phyloP scores from a whole-genome alignment of 2,113 vertebrate species.

The Cottus gobio region DNA sequence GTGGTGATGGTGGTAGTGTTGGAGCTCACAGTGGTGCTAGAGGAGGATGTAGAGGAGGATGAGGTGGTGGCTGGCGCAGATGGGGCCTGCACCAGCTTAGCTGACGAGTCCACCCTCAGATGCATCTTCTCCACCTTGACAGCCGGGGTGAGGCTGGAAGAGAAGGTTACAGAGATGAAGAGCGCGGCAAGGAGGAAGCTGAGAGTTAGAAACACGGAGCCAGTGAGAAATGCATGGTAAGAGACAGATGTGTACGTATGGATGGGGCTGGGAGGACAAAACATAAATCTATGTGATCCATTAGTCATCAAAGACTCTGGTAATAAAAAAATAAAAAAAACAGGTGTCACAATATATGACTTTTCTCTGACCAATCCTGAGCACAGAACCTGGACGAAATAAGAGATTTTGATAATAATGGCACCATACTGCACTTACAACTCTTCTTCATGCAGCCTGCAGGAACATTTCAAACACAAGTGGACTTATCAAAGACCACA shows the following conservation, averaged over 20 bases:
- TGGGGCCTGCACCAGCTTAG: conserved; percentile 89
- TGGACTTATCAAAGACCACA: neutral
- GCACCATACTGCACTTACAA: neutral
- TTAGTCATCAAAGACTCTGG: conserved; percentile 21
- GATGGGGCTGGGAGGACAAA: conserved; percentile 68
- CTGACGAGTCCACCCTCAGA: conserved; percentile 90
- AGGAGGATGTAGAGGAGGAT: conserved; percentile 88
- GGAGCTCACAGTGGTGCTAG: conserved; percentile 96
- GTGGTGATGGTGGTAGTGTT: conserved; percentile 83
- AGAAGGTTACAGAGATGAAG: conserved; percentile 76
- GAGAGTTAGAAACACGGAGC: conserved; percentile 73
- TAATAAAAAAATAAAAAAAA: neutral
- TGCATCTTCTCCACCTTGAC: conserved; percentile 97
- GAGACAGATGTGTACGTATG: conserved; percentile 67
- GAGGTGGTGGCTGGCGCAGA: conserved; percentile 87
- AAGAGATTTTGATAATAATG: neutral
- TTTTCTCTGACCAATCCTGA: neutral
- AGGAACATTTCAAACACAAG: neutral
- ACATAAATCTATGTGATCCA: conserved; percentile 50
- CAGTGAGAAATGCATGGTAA: conserved; percentile 60
- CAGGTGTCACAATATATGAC: neutral
- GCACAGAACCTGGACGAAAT: neutral
- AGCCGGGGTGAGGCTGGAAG: conserved; percentile 90
- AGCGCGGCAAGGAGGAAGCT: conserved; percentile 69
- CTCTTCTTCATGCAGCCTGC: neutral